Evolutionary conservation across 2,888 invertebrate species (phyloP).

Genomic region (Plebejus anna): DNA sequence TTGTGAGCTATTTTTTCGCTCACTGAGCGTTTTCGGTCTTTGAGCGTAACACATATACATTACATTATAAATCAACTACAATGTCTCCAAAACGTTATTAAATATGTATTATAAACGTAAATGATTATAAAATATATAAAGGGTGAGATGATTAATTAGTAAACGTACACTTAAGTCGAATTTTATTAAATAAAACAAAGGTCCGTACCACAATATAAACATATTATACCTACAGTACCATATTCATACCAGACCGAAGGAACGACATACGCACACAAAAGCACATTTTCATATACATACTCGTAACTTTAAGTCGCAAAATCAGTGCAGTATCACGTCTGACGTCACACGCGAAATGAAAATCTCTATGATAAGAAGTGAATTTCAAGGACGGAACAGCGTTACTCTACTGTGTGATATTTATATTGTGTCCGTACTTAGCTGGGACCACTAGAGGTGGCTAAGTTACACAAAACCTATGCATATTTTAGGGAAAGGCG

Average conservation of each 20-base stretch:
- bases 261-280: too few relatives aligned
- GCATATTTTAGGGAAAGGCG: slow-evolving; percentile 74
- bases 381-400: neutral
- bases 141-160: slow-evolving; percentile 1
- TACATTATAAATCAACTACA: neutral
- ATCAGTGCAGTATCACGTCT: too few relatives aligned
- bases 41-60: too few relatives aligned
- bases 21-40: too few relatives aligned
- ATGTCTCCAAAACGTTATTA: neutral
- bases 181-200: slow-evolving; percentile 73
- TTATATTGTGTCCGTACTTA: slow-evolving; percentile 50
- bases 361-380: neutral
- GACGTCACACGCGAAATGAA: too few relatives aligned
- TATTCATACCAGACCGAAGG: neutral
- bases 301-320: too few relatives aligned
- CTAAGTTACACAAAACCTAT: slow-evolving; percentile 75
- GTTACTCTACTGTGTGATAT: neutral
- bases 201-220: slow-evolving; percentile 33
- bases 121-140: neutral
- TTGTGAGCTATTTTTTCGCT: too few relatives aligned
- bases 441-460: slow-evolving; percentile 61
- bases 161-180: slow-evolving; percentile 38
- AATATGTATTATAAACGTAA: neutral
- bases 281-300: too few relatives aligned
- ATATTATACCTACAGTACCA: neutral